These are phyloP conservation scores for Numenius arquata DNA, from an alignment of 2,113 vertebrate species.

Conservation along the genomic window DNA sequence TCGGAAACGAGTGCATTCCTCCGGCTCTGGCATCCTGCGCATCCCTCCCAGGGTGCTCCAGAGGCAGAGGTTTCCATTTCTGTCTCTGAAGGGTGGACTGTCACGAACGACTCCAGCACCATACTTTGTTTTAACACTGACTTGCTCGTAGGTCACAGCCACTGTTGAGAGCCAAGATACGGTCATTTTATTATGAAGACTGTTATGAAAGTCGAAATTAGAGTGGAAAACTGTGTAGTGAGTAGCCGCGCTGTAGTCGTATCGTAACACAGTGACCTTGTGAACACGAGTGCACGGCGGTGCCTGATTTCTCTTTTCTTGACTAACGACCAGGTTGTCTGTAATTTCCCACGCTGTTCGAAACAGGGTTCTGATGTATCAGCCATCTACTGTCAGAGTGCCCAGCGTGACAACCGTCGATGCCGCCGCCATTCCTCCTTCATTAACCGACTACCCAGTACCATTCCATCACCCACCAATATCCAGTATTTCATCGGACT, in stretches of 20 bases:
- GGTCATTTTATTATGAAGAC: constrained; percentile 48
- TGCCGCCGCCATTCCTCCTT: constrained; percentile 83
- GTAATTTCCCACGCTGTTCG: constrained; percentile 61
- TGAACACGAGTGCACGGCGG: not conserved
- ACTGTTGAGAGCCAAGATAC: not conserved
- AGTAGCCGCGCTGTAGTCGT: not conserved
- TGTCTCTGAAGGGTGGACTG: not conserved
- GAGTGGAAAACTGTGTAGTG: constrained; percentile 38
- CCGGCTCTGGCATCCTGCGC: not conserved
- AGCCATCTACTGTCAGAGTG: constrained; percentile 85
- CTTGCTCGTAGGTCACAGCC: constrained; percentile 29
- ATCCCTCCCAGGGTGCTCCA: not conserved
- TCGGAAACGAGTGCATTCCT: fast-evolving
- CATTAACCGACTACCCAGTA: constrained; percentile 89
- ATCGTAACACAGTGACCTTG: not conserved
- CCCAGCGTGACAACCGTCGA: constrained; percentile 85
- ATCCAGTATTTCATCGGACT: constrained; percentile 87
- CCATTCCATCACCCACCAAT: constrained; percentile 91
- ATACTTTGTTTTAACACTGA: constrained; percentile 4
- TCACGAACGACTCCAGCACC: not conserved
- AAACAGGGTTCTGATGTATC: constrained; percentile 91
- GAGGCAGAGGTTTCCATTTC: not conserved
- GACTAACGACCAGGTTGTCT: constrained; percentile 52
- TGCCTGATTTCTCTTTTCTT: not conserved
- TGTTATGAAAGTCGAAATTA: constrained; percentile 24